A percentile compares a stretch with the other conserved stretches of the same genome.
phyloP scores from a whole-genome alignment of 1,140 invertebrate species.

The Diabrotica virgifera region DNA sequence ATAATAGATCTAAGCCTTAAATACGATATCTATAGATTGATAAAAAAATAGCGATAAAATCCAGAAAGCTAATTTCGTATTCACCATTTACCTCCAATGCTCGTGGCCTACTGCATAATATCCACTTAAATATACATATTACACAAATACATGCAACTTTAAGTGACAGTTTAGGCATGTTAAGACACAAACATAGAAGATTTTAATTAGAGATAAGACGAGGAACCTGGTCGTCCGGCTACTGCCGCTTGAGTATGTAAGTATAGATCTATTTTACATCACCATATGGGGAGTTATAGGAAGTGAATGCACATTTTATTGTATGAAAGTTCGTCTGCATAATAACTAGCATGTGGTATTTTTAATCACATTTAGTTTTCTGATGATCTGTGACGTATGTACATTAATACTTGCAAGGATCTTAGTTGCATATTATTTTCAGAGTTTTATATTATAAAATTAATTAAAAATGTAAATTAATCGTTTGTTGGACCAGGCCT shows the following conservation, averaged over 20 bases:
- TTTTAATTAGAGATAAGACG: conserved; percentile 35
- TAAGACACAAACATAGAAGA: conserved; percentile 32
- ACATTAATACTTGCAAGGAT: too few species aligned
- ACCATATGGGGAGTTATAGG: conserved; percentile 3
- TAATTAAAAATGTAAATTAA: too few species aligned
- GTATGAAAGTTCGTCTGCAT: background rate
- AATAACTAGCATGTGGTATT: background rate
- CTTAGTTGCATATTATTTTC: too few species aligned
- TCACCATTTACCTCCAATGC: conserved; percentile 28
- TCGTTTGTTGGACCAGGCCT: too few species aligned
- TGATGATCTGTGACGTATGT: too few species aligned
- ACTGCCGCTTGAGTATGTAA: conserved; percentile 15
- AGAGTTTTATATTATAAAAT: too few species aligned
- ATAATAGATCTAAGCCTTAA: conserved; percentile 15
- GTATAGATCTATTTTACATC: conserved; percentile 12
- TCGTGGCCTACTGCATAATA: conserved; percentile 34
- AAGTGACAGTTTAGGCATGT: conserved; percentile 35
- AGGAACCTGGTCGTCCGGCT: conserved; percentile 18
- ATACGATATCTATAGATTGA: conserved; percentile 20
- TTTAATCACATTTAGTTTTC: too few species aligned
- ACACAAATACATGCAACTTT: conserved; percentile 34
- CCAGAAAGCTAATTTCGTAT: conserved; percentile 26
- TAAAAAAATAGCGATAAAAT: conserved; percentile 22
- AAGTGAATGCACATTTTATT: background rate
- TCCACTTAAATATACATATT: conserved; percentile 35